phyloP scores from a whole-genome alignment of 2,888 invertebrate species.

The Agelastica alni region DNA sequence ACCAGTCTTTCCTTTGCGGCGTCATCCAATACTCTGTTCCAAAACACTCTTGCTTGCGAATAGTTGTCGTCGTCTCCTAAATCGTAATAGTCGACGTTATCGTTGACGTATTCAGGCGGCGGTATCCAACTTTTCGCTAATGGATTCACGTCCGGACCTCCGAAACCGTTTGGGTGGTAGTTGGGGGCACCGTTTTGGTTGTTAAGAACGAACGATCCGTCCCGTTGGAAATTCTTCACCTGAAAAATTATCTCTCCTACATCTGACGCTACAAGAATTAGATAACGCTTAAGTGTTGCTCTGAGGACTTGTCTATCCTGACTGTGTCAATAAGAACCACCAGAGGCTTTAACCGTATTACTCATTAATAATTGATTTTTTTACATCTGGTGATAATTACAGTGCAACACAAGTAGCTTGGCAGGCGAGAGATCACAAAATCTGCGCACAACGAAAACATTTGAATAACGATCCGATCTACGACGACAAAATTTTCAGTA shows the following conservation, averaged over 20 bases:
- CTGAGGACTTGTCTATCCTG: too few species aligned
- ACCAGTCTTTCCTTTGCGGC: conserved; percentile 72
- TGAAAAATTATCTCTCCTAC: conserved; percentile 53
- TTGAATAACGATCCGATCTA: too few species aligned
- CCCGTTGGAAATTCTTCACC: conserved; percentile 80
- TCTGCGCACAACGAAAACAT: too few species aligned
- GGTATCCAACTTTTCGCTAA: conserved; percentile 62
- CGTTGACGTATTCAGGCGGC: conserved; percentile 64
- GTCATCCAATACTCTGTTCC: conserved; percentile 74
- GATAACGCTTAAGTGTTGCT: too few species aligned
- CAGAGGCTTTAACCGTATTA: background rate
- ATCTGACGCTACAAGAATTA: too few species aligned
- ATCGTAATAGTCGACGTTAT: conserved; percentile 77
- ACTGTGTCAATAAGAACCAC: too few species aligned
- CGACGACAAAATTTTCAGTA: too few species aligned
- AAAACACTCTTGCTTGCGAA: conserved; percentile 79
- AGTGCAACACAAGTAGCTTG: too few species aligned
- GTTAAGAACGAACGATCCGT: conserved; percentile 75
- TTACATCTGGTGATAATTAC: too few species aligned
- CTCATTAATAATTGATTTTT: too few species aligned
- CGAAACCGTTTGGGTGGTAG: conserved; percentile 93
- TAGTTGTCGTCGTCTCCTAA: conserved; percentile 84
- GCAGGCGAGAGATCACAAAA: too few species aligned
- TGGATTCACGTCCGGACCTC: conserved; percentile 75
- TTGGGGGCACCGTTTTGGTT: conserved; percentile 89